Evolutionary conservation across 2,797 vertebrate genomes (phyloP).

Genomic region (Rhadinocentrus ornatus): DNA sequence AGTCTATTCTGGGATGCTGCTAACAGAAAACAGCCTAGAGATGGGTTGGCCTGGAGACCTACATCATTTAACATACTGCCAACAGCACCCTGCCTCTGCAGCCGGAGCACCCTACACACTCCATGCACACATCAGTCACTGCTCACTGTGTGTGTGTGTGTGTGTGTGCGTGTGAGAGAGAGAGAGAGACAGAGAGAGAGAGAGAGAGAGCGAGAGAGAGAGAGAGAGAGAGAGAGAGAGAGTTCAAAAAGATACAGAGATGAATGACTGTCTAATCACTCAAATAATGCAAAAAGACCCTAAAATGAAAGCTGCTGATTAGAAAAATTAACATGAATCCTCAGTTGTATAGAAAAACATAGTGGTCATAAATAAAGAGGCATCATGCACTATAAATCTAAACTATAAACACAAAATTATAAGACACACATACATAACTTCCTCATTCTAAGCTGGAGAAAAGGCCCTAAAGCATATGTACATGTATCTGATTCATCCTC

Average conservation of each 20-base stretch:
- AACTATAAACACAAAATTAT: conserved; percentile 68
- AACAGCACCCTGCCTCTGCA: conserved; percentile 60
- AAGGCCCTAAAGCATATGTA: conserved; percentile 70
- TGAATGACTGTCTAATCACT: conserved; percentile 72
- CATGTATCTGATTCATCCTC: conserved; percentile 76
- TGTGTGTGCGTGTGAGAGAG: conserved; percentile 19
- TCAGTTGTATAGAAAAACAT: conserved; percentile 66
- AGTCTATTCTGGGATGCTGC: conserved; percentile 32
- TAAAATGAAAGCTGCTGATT: conserved; percentile 70
- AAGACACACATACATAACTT: conserved; percentile 53
- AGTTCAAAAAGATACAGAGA: conserved; percentile 47
- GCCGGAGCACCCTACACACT: conserved; percentile 54
- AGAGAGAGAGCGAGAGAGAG: too few relatives aligned
- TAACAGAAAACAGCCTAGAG: conserved; percentile 32
- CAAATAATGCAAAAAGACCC: conserved; percentile 68
- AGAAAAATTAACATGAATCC: conserved; percentile 76
- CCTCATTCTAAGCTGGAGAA: conserved; percentile 45
- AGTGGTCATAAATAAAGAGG: conserved; percentile 71
- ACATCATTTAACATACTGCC: conserved; percentile 73
- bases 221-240: too few relatives aligned
- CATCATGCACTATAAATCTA: conserved; percentile 51
- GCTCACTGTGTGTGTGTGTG: conserved; percentile 32
- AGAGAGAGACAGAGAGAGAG: background rate
- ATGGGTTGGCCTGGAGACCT: conserved; percentile 48
- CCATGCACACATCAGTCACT: conserved; percentile 68